phyloP scores from a whole-genome alignment of 2,797 vertebrate species.

The Lagodon rhomboides region DNA sequence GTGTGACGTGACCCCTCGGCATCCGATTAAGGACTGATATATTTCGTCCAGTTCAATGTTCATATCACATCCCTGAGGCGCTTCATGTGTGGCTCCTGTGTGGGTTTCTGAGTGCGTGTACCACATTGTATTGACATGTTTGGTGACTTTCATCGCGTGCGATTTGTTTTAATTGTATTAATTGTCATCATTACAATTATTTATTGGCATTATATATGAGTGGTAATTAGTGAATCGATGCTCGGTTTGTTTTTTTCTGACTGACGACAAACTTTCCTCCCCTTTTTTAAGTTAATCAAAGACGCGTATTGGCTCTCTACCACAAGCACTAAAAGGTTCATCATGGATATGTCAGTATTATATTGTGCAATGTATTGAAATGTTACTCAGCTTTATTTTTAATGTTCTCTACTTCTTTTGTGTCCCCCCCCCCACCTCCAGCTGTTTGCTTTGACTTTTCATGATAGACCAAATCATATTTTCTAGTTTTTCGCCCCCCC shows the following conservation, averaged over 20 bases:
- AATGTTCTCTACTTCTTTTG: slow-evolving; percentile 17
- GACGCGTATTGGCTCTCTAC: slow-evolving; percentile 52
- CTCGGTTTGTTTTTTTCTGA: slow-evolving; percentile 57
- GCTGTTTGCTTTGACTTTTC: slow-evolving; percentile 44
- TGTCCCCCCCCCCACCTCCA: background rate
- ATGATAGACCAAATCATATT: slow-evolving; percentile 68
- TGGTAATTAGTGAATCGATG: slow-evolving; percentile 56
- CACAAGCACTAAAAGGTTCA: slow-evolving; percentile 60
- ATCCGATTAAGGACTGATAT: slow-evolving; percentile 24
- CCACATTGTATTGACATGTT: slow-evolving; percentile 56
- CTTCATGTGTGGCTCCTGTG: slow-evolving; percentile 29
- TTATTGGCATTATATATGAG: slow-evolving; percentile 79
- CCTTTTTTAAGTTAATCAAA: slow-evolving; percentile 53
- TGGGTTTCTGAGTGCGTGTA: slow-evolving; percentile 32
- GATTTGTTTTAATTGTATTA: slow-evolving; percentile 67
- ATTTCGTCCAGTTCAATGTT: slow-evolving; percentile 31
- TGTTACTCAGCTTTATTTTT: slow-evolving; percentile 80
- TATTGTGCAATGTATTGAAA: slow-evolving; percentile 80
- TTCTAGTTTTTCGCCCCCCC: slow-evolving; percentile 35
- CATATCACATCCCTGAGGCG: slow-evolving; percentile 19
- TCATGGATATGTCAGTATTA: slow-evolving; percentile 78
- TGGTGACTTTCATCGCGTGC: slow-evolving; percentile 52
- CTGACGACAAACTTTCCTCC: slow-evolving; percentile 31
- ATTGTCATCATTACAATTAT: slow-evolving; percentile 70
- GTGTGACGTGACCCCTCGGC: background rate